phyloP scores from a whole-genome alignment of 1,140 invertebrate genomes.

The Spodoptera frugiperda region DNA sequence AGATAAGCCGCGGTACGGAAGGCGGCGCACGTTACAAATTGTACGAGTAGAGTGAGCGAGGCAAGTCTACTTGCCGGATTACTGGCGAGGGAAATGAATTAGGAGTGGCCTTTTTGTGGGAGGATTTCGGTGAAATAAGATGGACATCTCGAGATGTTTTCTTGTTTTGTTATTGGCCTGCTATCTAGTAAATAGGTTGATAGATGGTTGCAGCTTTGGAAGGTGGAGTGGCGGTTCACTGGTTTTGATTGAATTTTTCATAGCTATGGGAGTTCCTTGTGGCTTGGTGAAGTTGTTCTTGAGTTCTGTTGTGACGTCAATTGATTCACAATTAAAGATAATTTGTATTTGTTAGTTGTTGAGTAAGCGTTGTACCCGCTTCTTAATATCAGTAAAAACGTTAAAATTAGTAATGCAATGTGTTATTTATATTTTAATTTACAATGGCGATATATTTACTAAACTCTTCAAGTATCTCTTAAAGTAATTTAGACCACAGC shows the following conservation, averaged over 20 bases:
- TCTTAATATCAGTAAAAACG: too few relatives aligned
- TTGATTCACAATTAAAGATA: too few relatives aligned
- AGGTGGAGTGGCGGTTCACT: too few relatives aligned
- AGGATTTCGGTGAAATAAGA: neutral
- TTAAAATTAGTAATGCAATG: too few relatives aligned
- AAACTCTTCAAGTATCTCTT: conserved; percentile 18
- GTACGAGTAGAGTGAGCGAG: neutral
- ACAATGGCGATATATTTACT: neutral
- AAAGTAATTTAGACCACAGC: neutral
- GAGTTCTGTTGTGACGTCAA: too few relatives aligned
- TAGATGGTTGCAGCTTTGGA: too few relatives aligned
- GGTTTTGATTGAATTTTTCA: too few relatives aligned
- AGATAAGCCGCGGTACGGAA: conserved; percentile 17
- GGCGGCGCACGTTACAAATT: neutral
- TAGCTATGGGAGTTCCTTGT: too few relatives aligned
- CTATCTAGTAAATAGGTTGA: neutral
- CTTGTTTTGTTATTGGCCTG: neutral
- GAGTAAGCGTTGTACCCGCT: too few relatives aligned
- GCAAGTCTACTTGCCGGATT: conserved; percentile 10
- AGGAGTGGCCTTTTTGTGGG: conserved; percentile 2
- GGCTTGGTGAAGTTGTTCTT: too few relatives aligned
- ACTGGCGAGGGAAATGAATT: conserved; percentile 21
- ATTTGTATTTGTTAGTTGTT: too few relatives aligned
- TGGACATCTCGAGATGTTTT: neutral
- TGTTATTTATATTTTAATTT: too few relatives aligned